These are phyloP conservation scores for Agrypnia vestita DNA, from an alignment of 1,140 invertebrate genomes.

Conservation along the genomic window DNA sequence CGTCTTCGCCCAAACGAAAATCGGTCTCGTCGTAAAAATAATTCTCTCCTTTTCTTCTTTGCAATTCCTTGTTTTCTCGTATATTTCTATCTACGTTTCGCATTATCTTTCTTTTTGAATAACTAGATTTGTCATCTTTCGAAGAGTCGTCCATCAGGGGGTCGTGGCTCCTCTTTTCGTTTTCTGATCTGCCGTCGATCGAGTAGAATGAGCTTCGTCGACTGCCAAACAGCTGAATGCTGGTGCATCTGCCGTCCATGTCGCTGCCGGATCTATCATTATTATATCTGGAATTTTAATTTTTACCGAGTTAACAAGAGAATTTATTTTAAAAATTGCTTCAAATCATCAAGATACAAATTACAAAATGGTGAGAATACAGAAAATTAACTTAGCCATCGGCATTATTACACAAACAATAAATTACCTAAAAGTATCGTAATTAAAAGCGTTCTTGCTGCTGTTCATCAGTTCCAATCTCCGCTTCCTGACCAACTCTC, in stretches of 20 bases:
- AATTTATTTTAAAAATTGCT: no score
- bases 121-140: slow-evolving; percentile 70
- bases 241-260: slow-evolving; percentile 52
- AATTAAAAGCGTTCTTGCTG: slow-evolving; percentile 58
- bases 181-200: slow-evolving; percentile 66
- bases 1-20: slow-evolving; percentile 70
- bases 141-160: slow-evolving; percentile 71
- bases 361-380: no score
- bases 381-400: no score
- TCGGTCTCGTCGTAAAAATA: slow-evolving; percentile 72
- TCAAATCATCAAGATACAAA: no score
- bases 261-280: slow-evolving; percentile 37
- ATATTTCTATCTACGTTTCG: slow-evolving; percentile 71
- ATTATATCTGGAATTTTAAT: slow-evolving; percentile 23
- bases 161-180: slow-evolving; percentile 68
- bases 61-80: slow-evolving; percentile 47
- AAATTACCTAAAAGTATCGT: slow-evolving; percentile 54
- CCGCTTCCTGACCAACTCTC: slow-evolving; percentile 69
- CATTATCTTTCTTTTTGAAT: slow-evolving; percentile 69
- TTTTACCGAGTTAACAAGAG: no score
- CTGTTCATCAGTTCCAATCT: slow-evolving; percentile 65
- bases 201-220: slow-evolving; percentile 68
- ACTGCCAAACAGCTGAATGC: slow-evolving; percentile 57
- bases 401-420: neutral
- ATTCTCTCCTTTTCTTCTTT: slow-evolving; percentile 64